Conservation (phyloP, 1,140 invertebrate genomes). For the Leptestheria dahalacensis region DNA sequence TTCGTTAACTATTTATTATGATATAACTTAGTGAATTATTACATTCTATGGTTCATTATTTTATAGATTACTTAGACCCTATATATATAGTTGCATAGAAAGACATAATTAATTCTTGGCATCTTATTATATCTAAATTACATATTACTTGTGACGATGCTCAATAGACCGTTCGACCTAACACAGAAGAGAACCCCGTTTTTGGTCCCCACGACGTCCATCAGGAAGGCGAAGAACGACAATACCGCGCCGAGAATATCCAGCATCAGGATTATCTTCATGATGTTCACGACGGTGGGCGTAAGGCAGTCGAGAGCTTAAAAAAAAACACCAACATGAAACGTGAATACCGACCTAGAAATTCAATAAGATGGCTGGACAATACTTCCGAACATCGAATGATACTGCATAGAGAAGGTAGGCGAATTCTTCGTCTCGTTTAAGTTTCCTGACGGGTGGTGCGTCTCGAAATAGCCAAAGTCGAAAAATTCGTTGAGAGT, state of each 20-base stretch:
- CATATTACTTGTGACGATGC: slow-evolving; percentile 32
- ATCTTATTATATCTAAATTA: too few species aligned
- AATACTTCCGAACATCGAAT: slow-evolving; percentile 17
- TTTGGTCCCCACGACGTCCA: slow-evolving; percentile 34
- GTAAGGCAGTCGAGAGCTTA: slow-evolving; percentile 34
- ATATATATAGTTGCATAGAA: too few species aligned
- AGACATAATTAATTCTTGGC: too few species aligned
- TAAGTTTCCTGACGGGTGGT: neutral
- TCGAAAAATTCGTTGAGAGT: slow-evolving; percentile 33
- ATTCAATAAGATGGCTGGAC: neutral
- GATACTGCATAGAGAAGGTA: slow-evolving; percentile 13
- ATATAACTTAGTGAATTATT: too few species aligned
- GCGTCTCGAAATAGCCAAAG: slow-evolving; percentile 20
- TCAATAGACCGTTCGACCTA: slow-evolving; percentile 34
- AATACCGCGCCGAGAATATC: slow-evolving; percentile 36
- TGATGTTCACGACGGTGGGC: slow-evolving; percentile 33
- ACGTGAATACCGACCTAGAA: slow-evolving; percentile 6
- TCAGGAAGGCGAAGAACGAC: slow-evolving; percentile 34
- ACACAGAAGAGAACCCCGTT: slow-evolving; percentile 33
- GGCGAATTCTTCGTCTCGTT: neutral
- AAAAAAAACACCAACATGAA: slow-evolving; percentile 21
- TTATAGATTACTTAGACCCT: too few species aligned
- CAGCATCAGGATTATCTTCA: slow-evolving; percentile 35
- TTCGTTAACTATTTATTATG: neutral
- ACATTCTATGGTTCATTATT: too few species aligned